Conservation (phyloP, 2,113 vertebrate species). For the Gadus chalcogrammus region DNA sequence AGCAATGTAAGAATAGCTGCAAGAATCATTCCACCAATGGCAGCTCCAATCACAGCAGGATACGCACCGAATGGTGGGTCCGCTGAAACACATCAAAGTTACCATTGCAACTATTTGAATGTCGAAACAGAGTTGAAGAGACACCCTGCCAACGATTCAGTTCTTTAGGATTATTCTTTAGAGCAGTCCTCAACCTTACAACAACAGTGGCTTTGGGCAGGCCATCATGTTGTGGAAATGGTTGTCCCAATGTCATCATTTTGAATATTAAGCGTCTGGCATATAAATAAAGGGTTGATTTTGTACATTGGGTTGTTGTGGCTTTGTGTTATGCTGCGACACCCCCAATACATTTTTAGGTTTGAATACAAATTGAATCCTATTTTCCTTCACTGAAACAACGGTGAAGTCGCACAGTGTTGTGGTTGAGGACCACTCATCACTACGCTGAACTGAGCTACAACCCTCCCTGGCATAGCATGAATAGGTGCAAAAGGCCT, state of each 20-base stretch:
- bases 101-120: constrained; percentile 40
- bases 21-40: constrained; percentile 77
- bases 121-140: background rate
- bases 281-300: constrained; percentile 9
- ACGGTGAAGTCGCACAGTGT: too few relatives aligned
- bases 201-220: background rate
- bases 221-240: background rate
- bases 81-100: constrained; percentile 72
- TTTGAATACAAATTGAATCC: too few relatives aligned
- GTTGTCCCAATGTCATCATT: background rate
- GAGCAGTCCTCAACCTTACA: constrained; percentile 36
- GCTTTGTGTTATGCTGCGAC: too few relatives aligned
- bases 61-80: constrained; percentile 75
- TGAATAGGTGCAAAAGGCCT: too few relatives aligned
- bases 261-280: constrained; percentile 10
- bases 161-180: background rate
- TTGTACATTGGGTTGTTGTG: too few relatives aligned
- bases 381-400: too few relatives aligned
- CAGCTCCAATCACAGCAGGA: constrained; percentile 81
- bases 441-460: too few relatives aligned
- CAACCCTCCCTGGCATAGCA: too few relatives aligned
- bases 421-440: too few relatives aligned
- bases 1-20: constrained; percentile 70
- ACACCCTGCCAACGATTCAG: background rate
- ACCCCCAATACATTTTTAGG: too few relatives aligned